Conservation (phyloP, 2,888 invertebrate genomes). For the Meiosimyza decipiens region DNA sequence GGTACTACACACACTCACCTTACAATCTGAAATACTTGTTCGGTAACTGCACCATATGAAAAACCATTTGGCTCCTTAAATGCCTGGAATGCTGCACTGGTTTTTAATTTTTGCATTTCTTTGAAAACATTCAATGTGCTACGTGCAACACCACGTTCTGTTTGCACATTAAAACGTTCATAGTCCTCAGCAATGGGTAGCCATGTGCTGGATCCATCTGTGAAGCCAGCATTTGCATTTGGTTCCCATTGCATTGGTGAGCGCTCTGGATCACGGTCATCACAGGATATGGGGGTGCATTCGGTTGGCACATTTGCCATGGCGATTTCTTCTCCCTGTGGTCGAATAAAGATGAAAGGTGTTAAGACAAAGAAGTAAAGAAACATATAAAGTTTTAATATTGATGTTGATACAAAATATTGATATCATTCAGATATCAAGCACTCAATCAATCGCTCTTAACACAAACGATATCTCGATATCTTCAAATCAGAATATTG, state of each 20-base stretch:
- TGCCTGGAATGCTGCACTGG: constrained; percentile 61
- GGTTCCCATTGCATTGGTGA: constrained; percentile 74
- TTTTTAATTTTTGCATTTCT: constrained; percentile 68
- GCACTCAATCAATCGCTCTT: background rate
- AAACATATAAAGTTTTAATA: background rate
- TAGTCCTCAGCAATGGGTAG: constrained; percentile 76
- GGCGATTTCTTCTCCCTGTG: constrained; percentile 77
- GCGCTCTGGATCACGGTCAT: constrained; percentile 70
- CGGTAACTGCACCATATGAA: constrained; percentile 55
- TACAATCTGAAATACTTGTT: constrained; percentile 60
- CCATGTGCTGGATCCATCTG: constrained; percentile 71
- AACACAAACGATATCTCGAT: no score
- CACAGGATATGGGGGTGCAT: constrained; percentile 57
- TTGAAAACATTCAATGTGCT: constrained; percentile 74
- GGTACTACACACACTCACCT: constrained; percentile 46
- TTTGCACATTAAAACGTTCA: constrained; percentile 70
- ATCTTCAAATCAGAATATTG: background rate
- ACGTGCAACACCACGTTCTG: constrained; percentile 67
- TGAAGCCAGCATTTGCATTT: constrained; percentile 70
- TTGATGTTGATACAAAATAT: background rate
- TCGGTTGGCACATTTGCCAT: constrained; percentile 70
- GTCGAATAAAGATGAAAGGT: background rate
- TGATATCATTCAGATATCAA: no score
- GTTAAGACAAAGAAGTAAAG: background rate
- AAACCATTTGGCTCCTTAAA: constrained; percentile 54